These are phyloP conservation scores for Oenanthe oenanthe DNA, from an alignment of 2,113 vertebrate species.

Conservation along the genomic window DNA sequence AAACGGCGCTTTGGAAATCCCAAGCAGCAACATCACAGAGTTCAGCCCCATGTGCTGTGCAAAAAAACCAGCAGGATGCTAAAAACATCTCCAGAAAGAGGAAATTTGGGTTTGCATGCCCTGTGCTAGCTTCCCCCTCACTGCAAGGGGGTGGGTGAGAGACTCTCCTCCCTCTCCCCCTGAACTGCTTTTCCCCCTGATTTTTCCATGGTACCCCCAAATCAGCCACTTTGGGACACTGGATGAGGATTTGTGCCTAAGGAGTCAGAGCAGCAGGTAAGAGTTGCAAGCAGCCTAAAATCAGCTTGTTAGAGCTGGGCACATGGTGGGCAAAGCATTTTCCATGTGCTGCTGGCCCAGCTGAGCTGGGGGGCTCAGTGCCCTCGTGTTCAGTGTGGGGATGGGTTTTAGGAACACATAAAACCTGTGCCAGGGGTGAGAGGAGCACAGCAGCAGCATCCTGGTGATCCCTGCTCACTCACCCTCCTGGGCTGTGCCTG, in stretches of 20 bases:
- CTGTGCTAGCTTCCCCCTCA: neutral
- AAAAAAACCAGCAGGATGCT: neutral
- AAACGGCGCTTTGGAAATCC: neutral
- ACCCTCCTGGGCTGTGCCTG: neutral
- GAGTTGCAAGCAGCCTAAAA: neutral
- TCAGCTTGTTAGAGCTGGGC: neutral
- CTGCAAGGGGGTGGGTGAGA: neutral
- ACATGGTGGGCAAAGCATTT: accelerated
- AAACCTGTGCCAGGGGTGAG: neutral
- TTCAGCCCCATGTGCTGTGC: neutral
- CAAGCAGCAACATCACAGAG: neutral
- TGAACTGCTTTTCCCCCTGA: accelerated
- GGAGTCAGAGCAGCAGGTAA: neutral
- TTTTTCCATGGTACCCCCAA: neutral
- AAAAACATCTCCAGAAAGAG: slow-evolving; percentile 53
- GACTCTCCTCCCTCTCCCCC: neutral
- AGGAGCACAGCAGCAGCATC: neutral
- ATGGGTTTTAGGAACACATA: accelerated
- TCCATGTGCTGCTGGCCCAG: accelerated
- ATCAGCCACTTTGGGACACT: accelerated
- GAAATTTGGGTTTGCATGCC: neutral
- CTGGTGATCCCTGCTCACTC: neutral
- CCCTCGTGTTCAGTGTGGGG: accelerated
- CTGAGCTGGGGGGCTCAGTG: neutral
- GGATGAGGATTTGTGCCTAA: neutral